Evolutionary conservation across 2,797 vertebrate species (phyloP).

Genomic region (Crenichthys baileyi): DNA sequence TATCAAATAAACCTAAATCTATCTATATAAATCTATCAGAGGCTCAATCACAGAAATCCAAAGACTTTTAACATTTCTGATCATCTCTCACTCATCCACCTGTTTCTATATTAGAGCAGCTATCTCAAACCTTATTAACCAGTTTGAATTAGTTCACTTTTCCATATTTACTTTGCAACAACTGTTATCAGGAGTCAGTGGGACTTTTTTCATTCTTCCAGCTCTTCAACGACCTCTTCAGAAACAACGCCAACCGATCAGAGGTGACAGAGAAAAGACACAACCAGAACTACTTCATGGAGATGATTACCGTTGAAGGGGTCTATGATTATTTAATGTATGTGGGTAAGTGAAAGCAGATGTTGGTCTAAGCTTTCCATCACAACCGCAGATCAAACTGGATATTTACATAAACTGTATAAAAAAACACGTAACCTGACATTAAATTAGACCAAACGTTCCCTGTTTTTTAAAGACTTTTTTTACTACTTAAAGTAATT

Average conservation of each 20-base stretch:
- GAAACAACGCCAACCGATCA: slow-evolving; percentile 93
- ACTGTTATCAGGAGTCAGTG: neutral
- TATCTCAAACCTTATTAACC: neutral
- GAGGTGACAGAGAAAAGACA: slow-evolving; percentile 89
- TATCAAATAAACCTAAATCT: too few species aligned
- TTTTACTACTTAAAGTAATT: neutral
- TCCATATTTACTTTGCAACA: too few species aligned
- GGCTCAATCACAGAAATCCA: too few species aligned
- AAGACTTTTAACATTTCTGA: neutral
- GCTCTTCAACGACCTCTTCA: slow-evolving; percentile 94
- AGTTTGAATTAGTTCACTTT: too few species aligned
- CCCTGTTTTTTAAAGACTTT: neutral
- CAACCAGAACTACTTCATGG: slow-evolving; percentile 97
- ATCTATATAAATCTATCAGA: too few species aligned
- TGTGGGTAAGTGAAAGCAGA: slow-evolving; percentile 83
- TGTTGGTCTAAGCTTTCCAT: too few species aligned
- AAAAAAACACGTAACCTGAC: neutral
- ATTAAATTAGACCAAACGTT: neutral
- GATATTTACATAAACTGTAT: neutral
- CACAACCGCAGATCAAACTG: neutral
- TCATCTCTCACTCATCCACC: too few species aligned
- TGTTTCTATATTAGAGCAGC: too few species aligned
- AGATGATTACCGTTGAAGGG: slow-evolving; percentile 91
- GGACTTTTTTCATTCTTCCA: slow-evolving; percentile 50
- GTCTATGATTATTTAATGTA: slow-evolving; percentile 98